phyloP scores from a whole-genome alignment of 2,113 vertebrate species.

The Hystrix cristata region DNA sequence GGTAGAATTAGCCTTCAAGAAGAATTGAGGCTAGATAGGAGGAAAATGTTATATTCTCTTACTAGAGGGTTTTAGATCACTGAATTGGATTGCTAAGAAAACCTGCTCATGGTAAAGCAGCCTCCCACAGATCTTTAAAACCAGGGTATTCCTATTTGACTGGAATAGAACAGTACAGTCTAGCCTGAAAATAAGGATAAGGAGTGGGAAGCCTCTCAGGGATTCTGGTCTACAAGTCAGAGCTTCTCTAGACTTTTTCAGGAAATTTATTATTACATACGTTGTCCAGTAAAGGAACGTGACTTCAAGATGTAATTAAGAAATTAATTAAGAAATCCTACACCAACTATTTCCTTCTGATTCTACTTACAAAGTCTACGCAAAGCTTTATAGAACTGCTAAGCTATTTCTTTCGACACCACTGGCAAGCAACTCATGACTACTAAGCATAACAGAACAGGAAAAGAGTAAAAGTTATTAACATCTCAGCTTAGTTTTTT shows the following conservation, averaged over 20 bases:
- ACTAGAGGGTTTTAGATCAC: neutral
- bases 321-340: constrained; percentile 55
- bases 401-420: neutral
- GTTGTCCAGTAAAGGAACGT: constrained; percentile 38
- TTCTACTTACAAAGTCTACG: constrained; percentile 48
- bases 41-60: neutral
- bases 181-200: constrained; percentile 21
- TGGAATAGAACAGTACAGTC: neutral
- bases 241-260: constrained; percentile 46
- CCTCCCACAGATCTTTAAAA: constrained; percentile 15
- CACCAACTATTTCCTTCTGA: constrained; percentile 29
- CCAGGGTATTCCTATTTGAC: neutral
- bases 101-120: neutral
- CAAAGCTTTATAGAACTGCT: neutral
- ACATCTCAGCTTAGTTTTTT: constrained; percentile 23
- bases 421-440: neutral
- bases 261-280: constrained; percentile 8
- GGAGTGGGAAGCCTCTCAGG: neutral
- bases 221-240: constrained; percentile 16
- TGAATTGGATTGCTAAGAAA: constrained; percentile 29
- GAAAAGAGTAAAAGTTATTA: constrained; percentile 60
- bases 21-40: neutral
- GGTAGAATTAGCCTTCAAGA: neutral
- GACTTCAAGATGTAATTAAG: constrained; percentile 6
- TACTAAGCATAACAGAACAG: neutral